Base-by-base conservation (phyloP, 2,797 vertebrate genomes). In the Silurus aristotelis region DNA sequence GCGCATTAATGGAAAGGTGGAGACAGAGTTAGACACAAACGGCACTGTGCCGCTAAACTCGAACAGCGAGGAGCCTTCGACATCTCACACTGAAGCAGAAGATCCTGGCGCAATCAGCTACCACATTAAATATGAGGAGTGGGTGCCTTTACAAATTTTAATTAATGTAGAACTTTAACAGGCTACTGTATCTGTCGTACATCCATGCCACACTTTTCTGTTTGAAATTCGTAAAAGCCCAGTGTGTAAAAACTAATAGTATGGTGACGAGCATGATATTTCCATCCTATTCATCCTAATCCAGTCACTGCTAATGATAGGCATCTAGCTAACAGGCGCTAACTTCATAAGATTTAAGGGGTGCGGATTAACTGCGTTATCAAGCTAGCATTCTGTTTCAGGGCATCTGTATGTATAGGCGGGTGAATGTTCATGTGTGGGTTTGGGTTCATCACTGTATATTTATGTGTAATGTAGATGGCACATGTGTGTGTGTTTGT, bases 51-150 rank as follows among this genome's bases (percentile, higher is more conserved):
- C 61, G 19, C 43, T 95, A 89, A 94, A 94, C 94, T 93, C 95
- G 67, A 97, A 98, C 94, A 96, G 89, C 92, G 96, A 91, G 87
- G 93, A 94, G 87, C 97, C 97, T 89, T 97, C 98, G 87, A 97
- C 97, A 79, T 98, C 98, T 94, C 95, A 96, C 84, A 97, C 95
- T 83, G 96, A 97, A 93, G 96, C 92, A 93, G 95, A 92, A 93
- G 89, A 95, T 90, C 95, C 96, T 91, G 92, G 89, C 91, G 95
- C 93, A 91, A 92, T 96, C 93, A 92, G 96, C 93, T 99, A 99
- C 95, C 97, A 96, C 95, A 99, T 99, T 95, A 97, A 97, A 96
- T 99, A 99, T 1, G 98, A 99, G 87, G 98, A 99, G 98, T 99
- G 98, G 99, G 98, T 99, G 92, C 60, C 55, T 31, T 81, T 80